Evolutionary conservation across 2,113 vertebrate genomes (phyloP), one percentile per base, ranked within the genome.

Genomic region (Poicephalus gulielmi): DNA sequence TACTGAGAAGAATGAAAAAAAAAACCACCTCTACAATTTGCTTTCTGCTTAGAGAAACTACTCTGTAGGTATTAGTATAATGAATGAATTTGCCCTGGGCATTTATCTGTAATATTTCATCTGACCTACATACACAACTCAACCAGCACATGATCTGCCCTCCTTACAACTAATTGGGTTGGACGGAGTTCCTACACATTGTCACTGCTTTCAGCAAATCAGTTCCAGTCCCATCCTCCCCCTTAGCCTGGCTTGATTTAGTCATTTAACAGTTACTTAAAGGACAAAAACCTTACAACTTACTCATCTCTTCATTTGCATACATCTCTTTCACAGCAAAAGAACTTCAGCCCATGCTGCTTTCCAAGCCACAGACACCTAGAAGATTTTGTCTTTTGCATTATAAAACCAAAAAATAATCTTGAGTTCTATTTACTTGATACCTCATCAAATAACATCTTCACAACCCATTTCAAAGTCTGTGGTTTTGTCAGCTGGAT

Each of bases 91-190:
- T 94, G 83, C 73, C 71, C 50, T 18, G 47, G 71, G 76, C 11
- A 0, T 88, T 60, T 86, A 43, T 89, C 46, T 81, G 68, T 52
- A 71, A 50, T 75, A 71, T 83, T 92, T 94, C 18, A 25, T 88
- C 57, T 95, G 94, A 92, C 90, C 68, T 55, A 90, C 64, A 88
- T 55, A n/a, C 27, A n/a, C n/a, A 80, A 33, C 31, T 79, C 1
- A 0, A 35, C 20, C 59, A 53, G 53, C 33, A 14, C 4, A 5
- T 0, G 0, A 23, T 52, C 79, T 90, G 82, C 25, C 33, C 71
- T 88, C 71, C 60, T 78, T 23, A 39, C n/a, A 85, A 46, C 28
- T 41, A 33, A 6, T 12, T 11, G 50, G 18, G 10, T 60, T 83
- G 60, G 68, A 60, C 41, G 0, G 0, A 67, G 25, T 7, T 78